These are phyloP conservation scores for Phania funesta DNA, from an alignment of 2,888 invertebrate species.

Conservation along the genomic window DNA sequence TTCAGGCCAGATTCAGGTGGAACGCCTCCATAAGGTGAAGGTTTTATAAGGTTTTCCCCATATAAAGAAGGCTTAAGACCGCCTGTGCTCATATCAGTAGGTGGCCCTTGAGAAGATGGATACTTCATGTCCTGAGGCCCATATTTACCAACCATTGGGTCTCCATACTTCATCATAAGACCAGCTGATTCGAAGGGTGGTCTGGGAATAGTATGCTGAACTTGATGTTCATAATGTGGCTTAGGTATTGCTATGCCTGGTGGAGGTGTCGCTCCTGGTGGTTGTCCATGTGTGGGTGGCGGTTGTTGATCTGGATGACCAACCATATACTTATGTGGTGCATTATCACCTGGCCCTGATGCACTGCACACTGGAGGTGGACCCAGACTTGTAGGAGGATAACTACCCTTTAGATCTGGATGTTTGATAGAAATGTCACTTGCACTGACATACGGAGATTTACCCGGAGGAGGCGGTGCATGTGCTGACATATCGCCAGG, in stretches of 20 bases:
- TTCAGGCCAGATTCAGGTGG: slow-evolving; percentile 69
- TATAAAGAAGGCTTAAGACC: slow-evolving; percentile 75
- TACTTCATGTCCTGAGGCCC: slow-evolving; percentile 80
- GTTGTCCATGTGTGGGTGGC: slow-evolving; percentile 70
- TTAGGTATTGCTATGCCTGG: slow-evolving; percentile 78
- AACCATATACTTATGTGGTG: slow-evolving; percentile 53
- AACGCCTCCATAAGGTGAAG: slow-evolving; percentile 76
- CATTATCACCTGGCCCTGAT: slow-evolving; percentile 52
- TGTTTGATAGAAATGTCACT: slow-evolving; percentile 77
- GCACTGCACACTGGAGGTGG: slow-evolving; percentile 40
- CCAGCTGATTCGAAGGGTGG: slow-evolving; percentile 77
- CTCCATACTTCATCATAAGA: slow-evolving; percentile 80
- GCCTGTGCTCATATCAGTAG: slow-evolving; percentile 64
- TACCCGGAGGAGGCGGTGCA: slow-evolving; percentile 71
- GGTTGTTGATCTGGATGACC: slow-evolving; percentile 61
- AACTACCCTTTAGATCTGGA: slow-evolving; percentile 76
- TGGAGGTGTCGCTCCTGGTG: slow-evolving; percentile 75
- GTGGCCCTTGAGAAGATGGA: slow-evolving; percentile 71
- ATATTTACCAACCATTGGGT: slow-evolving; percentile 78
- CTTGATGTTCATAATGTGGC: slow-evolving; percentile 78
- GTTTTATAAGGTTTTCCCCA: slow-evolving; percentile 80
- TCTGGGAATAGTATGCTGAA: slow-evolving; percentile 77
- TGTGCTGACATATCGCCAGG: slow-evolving; percentile 72
- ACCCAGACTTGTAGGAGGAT: slow-evolving; percentile 70
- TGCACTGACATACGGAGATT: slow-evolving; percentile 67